Evolutionary conservation across 2,888 invertebrate genomes (phyloP), one percentile per base, ranked within the genome.

Genomic region (Coelopa pilipes): DNA sequence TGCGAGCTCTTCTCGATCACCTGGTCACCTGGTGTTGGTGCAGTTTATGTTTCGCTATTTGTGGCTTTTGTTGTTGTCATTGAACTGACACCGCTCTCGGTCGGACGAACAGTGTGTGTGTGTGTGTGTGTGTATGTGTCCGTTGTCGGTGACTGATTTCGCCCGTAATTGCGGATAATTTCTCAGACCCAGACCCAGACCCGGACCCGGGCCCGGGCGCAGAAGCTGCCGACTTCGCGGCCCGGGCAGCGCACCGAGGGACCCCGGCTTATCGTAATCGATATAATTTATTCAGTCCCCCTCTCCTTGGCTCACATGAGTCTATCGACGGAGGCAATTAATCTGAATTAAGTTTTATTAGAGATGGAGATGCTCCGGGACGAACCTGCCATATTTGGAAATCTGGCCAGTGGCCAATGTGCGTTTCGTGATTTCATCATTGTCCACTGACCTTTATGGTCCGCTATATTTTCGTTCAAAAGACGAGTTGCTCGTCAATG

Each of bases 121-220:
- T 67, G 2, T 50, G 13, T 4, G 7, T 15, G 7, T 21, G 60
- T 60, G 13, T 60, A 12, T 55, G 45, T n/a, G 46, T 3, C 19
- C 49, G 57, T 45, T 21, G 47, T 13, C 15, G 21, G 47, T 70
- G 70, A 70, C 49, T 60, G 70, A 70, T 59, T 60, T 47, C 19
- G 60, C 15, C 49, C 21, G 60, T 70, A 70, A 70, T 70, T 19
- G 70, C 10, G 13, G 70, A 21, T 60, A 59, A 60, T 70, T 70
- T 70, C 55, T 70, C 70, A 70, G 46, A 10, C 34, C 34, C 34
- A 34, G 34, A 7, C 34, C 4, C 34, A 34, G 34, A 34, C 34
- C 4, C 34, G 17, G 60, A 70, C 49, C 70, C 15, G n/a, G n/a
- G n/a, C n/a, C n/a, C n/a, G n/a, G n/a, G n/a, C n/a, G n/a, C n/a